Conservation (phyloP, 2,888 invertebrate species). For the Cephus rjabovi region DNA sequence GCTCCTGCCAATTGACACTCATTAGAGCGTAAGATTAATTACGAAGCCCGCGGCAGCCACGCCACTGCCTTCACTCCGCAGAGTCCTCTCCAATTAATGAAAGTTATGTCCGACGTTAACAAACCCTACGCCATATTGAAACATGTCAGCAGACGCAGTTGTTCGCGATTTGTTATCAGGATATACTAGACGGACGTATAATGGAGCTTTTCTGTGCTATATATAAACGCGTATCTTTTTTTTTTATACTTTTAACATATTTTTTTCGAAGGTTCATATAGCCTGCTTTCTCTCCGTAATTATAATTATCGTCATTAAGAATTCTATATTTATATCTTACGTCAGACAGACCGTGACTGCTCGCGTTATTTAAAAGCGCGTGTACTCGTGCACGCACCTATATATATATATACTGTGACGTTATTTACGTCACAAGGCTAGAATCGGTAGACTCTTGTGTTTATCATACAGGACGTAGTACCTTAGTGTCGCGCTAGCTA, state of each 20-base stretch:
- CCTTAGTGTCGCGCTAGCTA: too few relatives aligned
- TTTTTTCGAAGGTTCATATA: not conserved
- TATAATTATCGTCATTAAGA: not conserved
- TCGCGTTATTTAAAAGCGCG: not conserved
- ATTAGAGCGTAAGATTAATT: constrained; percentile 60
- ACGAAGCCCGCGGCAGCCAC: constrained; percentile 34
- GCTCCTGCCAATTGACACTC: constrained; percentile 59
- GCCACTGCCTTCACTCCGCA: constrained; percentile 34
- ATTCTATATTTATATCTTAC: not conserved
- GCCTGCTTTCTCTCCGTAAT: not conserved
- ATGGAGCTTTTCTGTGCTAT: not conserved
- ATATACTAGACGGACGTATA: not conserved
- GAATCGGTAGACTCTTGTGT: too few relatives aligned
- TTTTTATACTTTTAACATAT: not conserved
- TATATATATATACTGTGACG: too few relatives aligned
- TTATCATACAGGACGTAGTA: too few relatives aligned
- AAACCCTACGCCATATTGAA: constrained; percentile 48
- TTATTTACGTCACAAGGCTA: too few relatives aligned
- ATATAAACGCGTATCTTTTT: not conserved
- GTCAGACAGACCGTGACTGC: not conserved
- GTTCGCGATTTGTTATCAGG: constrained; percentile 29
- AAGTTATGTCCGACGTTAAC: constrained; percentile 58
- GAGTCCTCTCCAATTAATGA: constrained; percentile 58
- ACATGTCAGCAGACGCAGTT: constrained; percentile 21
- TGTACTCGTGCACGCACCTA: not conserved